Conservation (phyloP, 2,797 vertebrate species). For the Crenuchus spilurus region DNA sequence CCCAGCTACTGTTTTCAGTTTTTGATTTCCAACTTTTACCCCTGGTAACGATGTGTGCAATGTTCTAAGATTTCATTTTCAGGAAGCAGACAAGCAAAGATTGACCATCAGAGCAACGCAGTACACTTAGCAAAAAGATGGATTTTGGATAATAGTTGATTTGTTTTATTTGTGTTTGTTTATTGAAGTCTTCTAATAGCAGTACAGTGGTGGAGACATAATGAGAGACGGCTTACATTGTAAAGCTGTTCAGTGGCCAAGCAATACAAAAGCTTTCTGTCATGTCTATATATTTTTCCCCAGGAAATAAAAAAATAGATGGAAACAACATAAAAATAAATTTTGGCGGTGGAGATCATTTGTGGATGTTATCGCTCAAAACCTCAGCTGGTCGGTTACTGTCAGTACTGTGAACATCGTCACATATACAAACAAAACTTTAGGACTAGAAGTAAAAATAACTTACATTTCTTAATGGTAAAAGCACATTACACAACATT, state of each 20-base stretch:
- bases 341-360: not conserved
- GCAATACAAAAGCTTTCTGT: slow-evolving; percentile 78
- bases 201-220: slow-evolving; percentile 76
- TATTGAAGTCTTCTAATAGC: slow-evolving; percentile 71
- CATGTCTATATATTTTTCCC: slow-evolving; percentile 53
- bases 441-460: slow-evolving; percentile 25
- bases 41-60: too few relatives aligned
- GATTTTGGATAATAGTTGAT: not conserved
- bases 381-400: too few relatives aligned
- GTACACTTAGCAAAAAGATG: not conserved
- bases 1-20: too few relatives aligned
- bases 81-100: too few relatives aligned
- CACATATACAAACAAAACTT: slow-evolving; percentile 17
- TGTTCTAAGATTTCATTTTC: too few relatives aligned
- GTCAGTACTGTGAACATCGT: too few relatives aligned
- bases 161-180: too few relatives aligned
- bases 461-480: slow-evolving; percentile 13
- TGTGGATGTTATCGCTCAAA: not conserved
- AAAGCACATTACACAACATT: slow-evolving; percentile 7
- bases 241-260: slow-evolving; percentile 76
- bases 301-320: slow-evolving; percentile 40
- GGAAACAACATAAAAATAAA: slow-evolving; percentile 23
- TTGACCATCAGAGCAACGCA: not conserved
- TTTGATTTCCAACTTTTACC: too few relatives aligned
- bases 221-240: slow-evolving; percentile 62